Percentiles rank a stretch among this genome's conserved stretches.
Evolutionary conservation across 2,113 vertebrate genomes (phyloP).

Genomic region (Periophthalmodon schlosseri): DNA sequence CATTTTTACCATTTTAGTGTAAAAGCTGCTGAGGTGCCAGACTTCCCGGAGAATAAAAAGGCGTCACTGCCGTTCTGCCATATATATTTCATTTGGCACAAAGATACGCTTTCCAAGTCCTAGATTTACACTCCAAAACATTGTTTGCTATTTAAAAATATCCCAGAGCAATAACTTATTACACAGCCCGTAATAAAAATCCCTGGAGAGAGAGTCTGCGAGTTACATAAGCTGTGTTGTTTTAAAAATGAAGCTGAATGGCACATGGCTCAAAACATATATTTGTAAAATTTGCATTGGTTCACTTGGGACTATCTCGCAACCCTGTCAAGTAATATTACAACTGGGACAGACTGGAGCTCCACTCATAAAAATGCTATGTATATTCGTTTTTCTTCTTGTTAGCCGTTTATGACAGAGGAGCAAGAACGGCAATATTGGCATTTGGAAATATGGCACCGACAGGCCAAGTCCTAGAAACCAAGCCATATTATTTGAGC

Average conservation of each 20-base stretch:
- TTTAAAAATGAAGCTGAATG: constrained; percentile 48
- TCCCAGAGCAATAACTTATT: constrained; percentile 59
- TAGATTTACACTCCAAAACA: constrained; percentile 45
- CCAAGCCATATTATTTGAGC: constrained; percentile 48
- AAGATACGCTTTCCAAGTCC: constrained; percentile 35
- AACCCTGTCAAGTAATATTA: constrained; percentile 54
- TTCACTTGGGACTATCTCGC: constrained; percentile 56
- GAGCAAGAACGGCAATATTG: constrained; percentile 31
- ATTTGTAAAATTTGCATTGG: constrained; percentile 57
- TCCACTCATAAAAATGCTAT: constrained; percentile 34
- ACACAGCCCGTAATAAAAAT: constrained; percentile 56
- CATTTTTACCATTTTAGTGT: constrained; percentile 32
- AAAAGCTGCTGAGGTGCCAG: constrained; percentile 39
- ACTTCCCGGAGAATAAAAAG: constrained; percentile 32
- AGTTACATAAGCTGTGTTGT: constrained; percentile 60
- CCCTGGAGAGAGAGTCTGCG: constrained; percentile 51
- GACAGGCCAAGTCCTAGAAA: constrained; percentile 32
- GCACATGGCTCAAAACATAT: constrained; percentile 37
- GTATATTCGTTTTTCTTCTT: constrained; percentile 56
- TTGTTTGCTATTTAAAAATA: constrained; percentile 63
- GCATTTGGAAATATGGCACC: constrained; percentile 35
- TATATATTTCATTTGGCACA: constrained; percentile 46
- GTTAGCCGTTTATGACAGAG: constrained; percentile 56
- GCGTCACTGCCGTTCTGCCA: constrained; percentile 31
- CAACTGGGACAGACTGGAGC: constrained; percentile 48